Conservation (phyloP, 2,113 vertebrate species). For the Sprattus sprattus region DNA sequence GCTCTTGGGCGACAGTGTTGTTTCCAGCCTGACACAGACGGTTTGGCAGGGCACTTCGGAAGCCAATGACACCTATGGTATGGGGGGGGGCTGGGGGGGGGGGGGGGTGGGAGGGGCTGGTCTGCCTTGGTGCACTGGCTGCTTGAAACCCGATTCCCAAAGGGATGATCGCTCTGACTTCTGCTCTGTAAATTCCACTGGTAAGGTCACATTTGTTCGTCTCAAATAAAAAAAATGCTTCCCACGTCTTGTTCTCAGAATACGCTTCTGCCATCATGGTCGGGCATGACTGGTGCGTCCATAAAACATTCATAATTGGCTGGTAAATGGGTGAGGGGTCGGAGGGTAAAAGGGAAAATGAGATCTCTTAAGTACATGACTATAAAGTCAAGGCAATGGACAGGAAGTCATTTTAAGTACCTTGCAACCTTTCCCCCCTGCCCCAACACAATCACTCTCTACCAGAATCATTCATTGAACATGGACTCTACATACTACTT, state of each 20-base stretch:
- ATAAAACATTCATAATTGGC: not conserved
- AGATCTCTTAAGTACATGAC: not conserved
- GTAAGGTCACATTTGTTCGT: slow-evolving; percentile 39
- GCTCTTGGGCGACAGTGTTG: not conserved
- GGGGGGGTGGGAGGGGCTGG: not conserved
- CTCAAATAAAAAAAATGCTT: slow-evolving; percentile 40
- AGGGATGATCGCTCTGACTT: slow-evolving; percentile 28
- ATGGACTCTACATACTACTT: not conserved
- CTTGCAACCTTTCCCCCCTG: not conserved
- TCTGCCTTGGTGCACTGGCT: not conserved
- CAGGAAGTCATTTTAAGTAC: not conserved
- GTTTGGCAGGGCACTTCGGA: not conserved
- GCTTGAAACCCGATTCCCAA: slow-evolving; percentile 47
- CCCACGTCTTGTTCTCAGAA: not conserved
- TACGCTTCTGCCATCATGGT: not conserved
- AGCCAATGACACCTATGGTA: slow-evolving; percentile 26
- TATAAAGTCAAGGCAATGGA: not conserved
- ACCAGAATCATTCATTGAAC: not conserved
- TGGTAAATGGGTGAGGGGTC: not conserved
- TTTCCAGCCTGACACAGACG: not conserved
- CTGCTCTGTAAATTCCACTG: slow-evolving; percentile 32
- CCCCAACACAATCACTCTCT: not conserved
- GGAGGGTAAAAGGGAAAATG: not conserved
- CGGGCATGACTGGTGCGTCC: not conserved
- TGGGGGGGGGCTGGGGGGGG: slow-evolving; percentile 16